These are phyloP conservation scores for Gracilinanus agilis DNA, from an alignment of 2,113 vertebrate genomes.

Conservation along the genomic window DNA sequence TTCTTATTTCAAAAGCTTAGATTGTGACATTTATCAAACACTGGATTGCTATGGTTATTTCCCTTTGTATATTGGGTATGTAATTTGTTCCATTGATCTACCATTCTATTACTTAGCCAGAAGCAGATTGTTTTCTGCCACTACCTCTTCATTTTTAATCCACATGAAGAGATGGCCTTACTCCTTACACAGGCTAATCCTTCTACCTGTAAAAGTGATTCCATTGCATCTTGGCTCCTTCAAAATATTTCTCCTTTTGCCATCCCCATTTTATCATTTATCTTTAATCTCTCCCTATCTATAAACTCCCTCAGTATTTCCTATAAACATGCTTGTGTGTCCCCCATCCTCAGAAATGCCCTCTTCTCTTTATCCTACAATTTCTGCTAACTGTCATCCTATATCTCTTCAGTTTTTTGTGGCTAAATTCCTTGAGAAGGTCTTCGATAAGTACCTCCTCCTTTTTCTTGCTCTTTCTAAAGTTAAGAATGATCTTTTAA, in stretches of 20 bases:
- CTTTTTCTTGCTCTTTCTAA: background rate
- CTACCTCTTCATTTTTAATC: background rate
- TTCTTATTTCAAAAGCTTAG: too few species aligned
- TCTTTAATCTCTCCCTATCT: background rate
- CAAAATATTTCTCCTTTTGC: background rate
- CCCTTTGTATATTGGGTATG: too few species aligned
- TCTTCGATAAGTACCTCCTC: background rate
- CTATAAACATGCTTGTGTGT: background rate
- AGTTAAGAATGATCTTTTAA: background rate
- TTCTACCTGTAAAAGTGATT: background rate
- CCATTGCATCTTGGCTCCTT: background rate
- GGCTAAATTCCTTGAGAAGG: background rate
- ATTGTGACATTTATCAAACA: too few species aligned
- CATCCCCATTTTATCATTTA: background rate
- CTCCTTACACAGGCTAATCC: background rate
- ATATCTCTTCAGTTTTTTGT: background rate
- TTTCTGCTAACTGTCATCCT: background rate
- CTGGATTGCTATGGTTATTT: too few species aligned
- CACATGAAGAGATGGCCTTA: background rate
- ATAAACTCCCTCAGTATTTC: background rate
- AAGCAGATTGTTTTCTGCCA: background rate
- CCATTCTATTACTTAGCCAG: too few species aligned
- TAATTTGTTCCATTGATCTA: too few species aligned
- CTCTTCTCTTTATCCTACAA: background rate
- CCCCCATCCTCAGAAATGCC: background rate